These are phyloP conservation scores for Gonioctena quinquepunctata DNA, from an alignment of 1,140 invertebrate species.

Conservation along the genomic window DNA sequence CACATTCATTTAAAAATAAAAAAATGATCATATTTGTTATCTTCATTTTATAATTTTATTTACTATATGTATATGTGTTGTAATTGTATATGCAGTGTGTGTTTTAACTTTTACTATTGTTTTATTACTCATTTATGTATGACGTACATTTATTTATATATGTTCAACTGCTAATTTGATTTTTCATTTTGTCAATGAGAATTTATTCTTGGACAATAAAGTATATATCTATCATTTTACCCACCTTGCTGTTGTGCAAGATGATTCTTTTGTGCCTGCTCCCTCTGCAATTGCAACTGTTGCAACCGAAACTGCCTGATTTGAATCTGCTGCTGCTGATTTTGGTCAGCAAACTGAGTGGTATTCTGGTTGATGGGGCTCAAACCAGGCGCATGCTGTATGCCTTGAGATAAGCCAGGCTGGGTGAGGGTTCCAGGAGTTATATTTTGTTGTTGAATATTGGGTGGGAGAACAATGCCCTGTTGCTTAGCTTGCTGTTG, in stretches of 20 bases:
- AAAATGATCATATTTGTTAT: too few relatives aligned
- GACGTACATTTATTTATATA: too few relatives aligned
- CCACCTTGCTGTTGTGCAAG: constrained; percentile 24
- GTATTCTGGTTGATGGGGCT: constrained; percentile 55
- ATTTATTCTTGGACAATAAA: neutral
- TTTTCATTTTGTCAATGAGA: too few relatives aligned
- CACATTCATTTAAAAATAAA: too few relatives aligned
- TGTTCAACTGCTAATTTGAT: too few relatives aligned
- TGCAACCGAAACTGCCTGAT: constrained; percentile 61
- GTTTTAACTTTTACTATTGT: too few relatives aligned
- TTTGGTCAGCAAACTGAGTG: constrained; percentile 29
- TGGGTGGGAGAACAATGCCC: constrained; percentile 56
- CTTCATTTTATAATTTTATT: too few relatives aligned
- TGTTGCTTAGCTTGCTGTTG: constrained; percentile 65
- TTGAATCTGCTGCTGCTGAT: constrained; percentile 58
- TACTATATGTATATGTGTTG: too few relatives aligned
- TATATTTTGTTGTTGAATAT: constrained; percentile 45
- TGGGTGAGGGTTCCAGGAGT: constrained; percentile 37
- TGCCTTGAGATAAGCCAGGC: constrained; percentile 15
- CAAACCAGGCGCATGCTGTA: constrained; percentile 54
- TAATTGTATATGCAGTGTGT: too few relatives aligned
- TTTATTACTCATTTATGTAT: too few relatives aligned
- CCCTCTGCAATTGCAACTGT: constrained; percentile 61
- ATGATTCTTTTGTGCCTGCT: constrained; percentile 53
- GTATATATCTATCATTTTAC: neutral